These are phyloP conservation scores for Trileptium ribeirensis DNA, from an alignment of 2,888 invertebrate species.

Conservation along the genomic window DNA sequence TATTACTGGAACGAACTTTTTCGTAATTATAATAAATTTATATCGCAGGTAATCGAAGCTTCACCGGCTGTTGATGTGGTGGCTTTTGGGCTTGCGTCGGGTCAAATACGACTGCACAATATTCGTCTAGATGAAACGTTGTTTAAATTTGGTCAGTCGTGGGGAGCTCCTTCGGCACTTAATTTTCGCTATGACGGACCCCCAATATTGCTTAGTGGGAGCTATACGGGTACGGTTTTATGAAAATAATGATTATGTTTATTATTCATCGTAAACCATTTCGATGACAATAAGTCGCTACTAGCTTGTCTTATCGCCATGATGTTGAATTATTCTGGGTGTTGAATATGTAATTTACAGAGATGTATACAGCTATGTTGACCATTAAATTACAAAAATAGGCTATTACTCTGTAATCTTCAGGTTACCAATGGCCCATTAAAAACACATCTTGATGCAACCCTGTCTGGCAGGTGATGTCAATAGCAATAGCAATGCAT, in stretches of 20 bases:
- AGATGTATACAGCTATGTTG: no score
- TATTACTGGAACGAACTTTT: no score
- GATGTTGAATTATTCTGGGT: no score
- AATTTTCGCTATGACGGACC: conserved; percentile 49
- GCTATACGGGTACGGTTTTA: conserved; percentile 29
- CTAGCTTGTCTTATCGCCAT: no score
- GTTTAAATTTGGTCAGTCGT: conserved; percentile 79
- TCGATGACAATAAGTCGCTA: no score
- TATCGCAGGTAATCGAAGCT: conserved; percentile 63
- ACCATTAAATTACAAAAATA: no score
- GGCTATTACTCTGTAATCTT: no score
- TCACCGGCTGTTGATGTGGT: conserved; percentile 87
- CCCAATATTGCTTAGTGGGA: conserved; percentile 42
- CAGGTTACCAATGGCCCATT: no score
- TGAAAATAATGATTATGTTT: conserved; percentile 53
- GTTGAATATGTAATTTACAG: no score
- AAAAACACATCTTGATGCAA: no score
- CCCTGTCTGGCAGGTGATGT: no score
- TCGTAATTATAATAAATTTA: neutral
- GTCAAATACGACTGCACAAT: conserved; percentile 77
- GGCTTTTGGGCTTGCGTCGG: conserved; percentile 74
- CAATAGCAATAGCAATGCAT: no score
- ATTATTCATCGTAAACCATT: conserved; percentile 79
- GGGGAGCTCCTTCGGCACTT: conserved; percentile 76
- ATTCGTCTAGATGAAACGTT: conserved; percentile 73